Base-by-base conservation (phyloP, 2,888 invertebrate species). In the Horisme vitalbata region DNA sequence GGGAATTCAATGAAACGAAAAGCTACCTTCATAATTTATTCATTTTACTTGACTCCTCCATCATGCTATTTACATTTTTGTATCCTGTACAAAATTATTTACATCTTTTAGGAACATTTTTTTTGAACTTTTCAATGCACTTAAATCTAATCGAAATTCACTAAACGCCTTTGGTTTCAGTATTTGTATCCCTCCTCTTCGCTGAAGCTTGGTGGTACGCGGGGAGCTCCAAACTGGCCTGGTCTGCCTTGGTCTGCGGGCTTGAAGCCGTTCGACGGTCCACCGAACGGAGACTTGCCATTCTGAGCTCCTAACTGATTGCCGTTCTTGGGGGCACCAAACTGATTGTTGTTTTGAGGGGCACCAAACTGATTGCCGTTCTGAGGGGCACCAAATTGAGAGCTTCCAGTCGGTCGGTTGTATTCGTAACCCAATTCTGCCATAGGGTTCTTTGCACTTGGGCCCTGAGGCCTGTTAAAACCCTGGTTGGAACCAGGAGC, bases 171-270 rank as follows among this genome's bases (percentile, higher is more conserved):
- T 82, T 75, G 71, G 69, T 71, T 64, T 41, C 73, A 88, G 65
- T 89, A 89, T 54, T 81, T 87, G 68, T 89, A 89, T 36, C 89
- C 89, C 62, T 86, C 86, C 52, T 86, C 76, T 28, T 78, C 64
- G 55, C 70, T 82, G 67, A 84, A 89, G 61, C 86, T 88, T 0
- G 89, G 84, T 1, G 84, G 87, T 36, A 85, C 85, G 11, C 83
- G 78, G n/a, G 87, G 80, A 23, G 77, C 83, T 39, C 74, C 73
- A 36, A 88, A 88, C 41, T 73, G 66, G 3, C 61, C 59, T 12
- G 68, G 57, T 20, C 61, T 51, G 9, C 52, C 38, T 23, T 61
- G 60, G 30, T 52, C 50, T 18, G 52, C 37, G 20, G 59, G 28
- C 2, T 55, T 56, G 30, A 57, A 57, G 8, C 50, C 38, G 7